Conservation (phyloP, 2,888 invertebrate species). For the Phyto melanocephala region DNA sequence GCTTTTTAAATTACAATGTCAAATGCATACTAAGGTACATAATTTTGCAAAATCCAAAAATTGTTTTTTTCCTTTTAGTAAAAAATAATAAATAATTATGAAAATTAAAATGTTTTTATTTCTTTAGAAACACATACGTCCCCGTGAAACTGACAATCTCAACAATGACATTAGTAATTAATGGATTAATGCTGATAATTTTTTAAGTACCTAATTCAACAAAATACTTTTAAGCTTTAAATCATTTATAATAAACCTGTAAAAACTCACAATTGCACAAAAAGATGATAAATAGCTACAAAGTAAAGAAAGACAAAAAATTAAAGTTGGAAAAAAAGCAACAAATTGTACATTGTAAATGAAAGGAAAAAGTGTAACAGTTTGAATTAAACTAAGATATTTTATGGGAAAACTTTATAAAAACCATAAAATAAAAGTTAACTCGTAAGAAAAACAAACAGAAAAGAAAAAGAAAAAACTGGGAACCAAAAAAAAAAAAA, state of each 20-base stretch:
- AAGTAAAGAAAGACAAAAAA: not conserved
- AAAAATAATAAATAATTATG: too few species aligned
- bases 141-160: too few species aligned
- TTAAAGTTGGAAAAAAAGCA: not conserved
- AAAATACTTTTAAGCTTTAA: not conserved
- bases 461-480: not conserved
- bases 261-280: not conserved
- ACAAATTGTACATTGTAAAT: not conserved
- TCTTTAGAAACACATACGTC: too few species aligned
- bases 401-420: conserved; percentile 46
- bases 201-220: too few species aligned
- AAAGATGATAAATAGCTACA: conserved; percentile 26
- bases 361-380: conserved; percentile 33
- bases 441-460: not conserved
- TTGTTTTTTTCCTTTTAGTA: too few species aligned
- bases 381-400: conserved; percentile 26
- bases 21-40: too few species aligned
- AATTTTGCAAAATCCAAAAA: too few species aligned
- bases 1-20: too few species aligned
- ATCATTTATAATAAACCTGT: conserved; percentile 13
- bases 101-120: too few species aligned
- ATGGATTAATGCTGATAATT: not conserved
- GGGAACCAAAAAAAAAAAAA: not conserved
- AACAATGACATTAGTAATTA: not conserved
- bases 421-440: conserved; percentile 6